These are phyloP conservation scores for Takifugu flavidus DNA, from an alignment of 2,113 vertebrate species.

Conservation along the genomic window DNA sequence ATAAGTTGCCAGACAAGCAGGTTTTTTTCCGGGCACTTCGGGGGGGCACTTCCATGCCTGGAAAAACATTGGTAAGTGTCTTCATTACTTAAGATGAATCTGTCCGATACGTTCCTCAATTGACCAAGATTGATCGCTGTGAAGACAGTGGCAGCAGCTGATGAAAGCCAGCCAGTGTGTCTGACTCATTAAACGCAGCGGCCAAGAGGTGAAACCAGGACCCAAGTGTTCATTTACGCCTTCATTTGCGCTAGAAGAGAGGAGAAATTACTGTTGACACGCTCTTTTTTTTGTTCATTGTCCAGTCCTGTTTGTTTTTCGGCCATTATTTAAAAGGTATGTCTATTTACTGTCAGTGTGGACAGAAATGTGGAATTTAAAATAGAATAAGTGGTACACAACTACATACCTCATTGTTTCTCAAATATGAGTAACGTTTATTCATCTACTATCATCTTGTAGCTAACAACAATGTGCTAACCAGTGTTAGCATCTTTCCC, in stretches of 20 bases:
- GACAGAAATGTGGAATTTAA: too few relatives aligned
- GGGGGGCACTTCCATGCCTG: constrained; percentile 27
- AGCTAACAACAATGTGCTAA: too few relatives aligned
- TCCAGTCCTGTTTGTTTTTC: too few relatives aligned
- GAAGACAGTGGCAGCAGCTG: constrained; percentile 18
- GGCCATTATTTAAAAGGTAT: too few relatives aligned
- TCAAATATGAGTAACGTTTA: too few relatives aligned
- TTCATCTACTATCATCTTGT: too few relatives aligned
- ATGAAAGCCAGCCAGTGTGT: constrained; percentile 11
- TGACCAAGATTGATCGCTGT: constrained; percentile 69
- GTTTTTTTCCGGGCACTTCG: constrained; percentile 41
- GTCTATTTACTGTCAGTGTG: too few relatives aligned
- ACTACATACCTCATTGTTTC: too few relatives aligned
- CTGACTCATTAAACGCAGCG: constrained; percentile 21
- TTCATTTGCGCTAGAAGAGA: neutral
- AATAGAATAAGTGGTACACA: too few relatives aligned
- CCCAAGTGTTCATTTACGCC: neutral
- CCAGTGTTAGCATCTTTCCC: too few relatives aligned
- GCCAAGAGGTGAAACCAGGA: constrained; percentile 15
- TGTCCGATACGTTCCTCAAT: constrained; percentile 50
- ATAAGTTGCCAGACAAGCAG: constrained; percentile 71
- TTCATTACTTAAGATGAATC: constrained; percentile 70
- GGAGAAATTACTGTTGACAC: too few relatives aligned
- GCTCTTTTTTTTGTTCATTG: too few relatives aligned
- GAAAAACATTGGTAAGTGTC: constrained; percentile 64